A percentile compares a stretch with the other conserved stretches of the same genome.
Conservation (phyloP, 2,888 invertebrate species). For the Drosophila pegasa region DNA sequence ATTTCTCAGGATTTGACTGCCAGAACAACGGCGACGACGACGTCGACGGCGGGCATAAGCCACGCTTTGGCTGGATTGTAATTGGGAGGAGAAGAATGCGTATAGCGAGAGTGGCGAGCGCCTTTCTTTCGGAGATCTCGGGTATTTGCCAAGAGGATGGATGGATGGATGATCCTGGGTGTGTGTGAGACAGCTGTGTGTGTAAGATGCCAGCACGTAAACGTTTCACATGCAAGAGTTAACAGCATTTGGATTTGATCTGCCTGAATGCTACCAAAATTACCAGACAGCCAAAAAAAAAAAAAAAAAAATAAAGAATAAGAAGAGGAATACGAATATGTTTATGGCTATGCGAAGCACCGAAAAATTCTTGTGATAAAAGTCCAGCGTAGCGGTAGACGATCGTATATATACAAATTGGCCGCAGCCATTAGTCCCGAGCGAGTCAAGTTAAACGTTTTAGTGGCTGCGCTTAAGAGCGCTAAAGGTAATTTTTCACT, state of each 20-base stretch:
- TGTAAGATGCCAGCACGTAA: conserved; percentile 75
- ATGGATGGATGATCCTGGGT: conserved; percentile 19
- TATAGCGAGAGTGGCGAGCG: conserved; percentile 33
- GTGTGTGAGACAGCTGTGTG: conserved; percentile 34
- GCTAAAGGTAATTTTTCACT: conserved; percentile 77
- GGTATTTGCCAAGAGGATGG: conserved; percentile 15
- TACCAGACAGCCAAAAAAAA: conserved; percentile 25
- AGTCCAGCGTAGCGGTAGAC: conserved; percentile 40
- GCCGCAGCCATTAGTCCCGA: conserved; percentile 73
- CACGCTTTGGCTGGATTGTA: conserved; percentile 65
- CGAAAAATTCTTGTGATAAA: conserved; percentile 75
- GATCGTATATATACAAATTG: conserved; percentile 72
- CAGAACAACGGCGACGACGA: conserved; percentile 22
- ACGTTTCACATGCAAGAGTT: conserved; percentile 70
- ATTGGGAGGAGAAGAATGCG: conserved; percentile 71
- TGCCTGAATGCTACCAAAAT: conserved; percentile 54
- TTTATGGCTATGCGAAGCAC: conserved; percentile 76
- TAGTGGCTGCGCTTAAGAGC: conserved; percentile 77
- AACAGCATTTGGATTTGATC: conserved; percentile 52
- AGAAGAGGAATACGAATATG: conserved; percentile 23
- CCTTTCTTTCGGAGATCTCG: conserved; percentile 50
- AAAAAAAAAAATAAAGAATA: background rate
- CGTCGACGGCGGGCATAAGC: conserved; percentile 45
- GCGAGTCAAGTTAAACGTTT: conserved; percentile 74
- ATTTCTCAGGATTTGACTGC: conserved; percentile 72